Base-by-base conservation (phyloP, 1,140 invertebrate species). In the Ephestia elutella region DNA sequence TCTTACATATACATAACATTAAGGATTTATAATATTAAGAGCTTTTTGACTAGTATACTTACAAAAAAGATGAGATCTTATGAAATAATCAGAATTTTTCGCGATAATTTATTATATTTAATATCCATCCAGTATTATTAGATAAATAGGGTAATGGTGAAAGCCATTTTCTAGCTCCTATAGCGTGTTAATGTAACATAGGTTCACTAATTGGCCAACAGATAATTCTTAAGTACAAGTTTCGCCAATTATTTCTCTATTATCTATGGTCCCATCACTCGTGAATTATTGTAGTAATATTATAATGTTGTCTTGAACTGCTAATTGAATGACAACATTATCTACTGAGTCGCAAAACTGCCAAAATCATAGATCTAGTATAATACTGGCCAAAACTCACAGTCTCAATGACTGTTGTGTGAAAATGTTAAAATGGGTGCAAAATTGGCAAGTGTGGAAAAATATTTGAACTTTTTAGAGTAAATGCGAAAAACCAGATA, bases 121-220 rank as follows among this genome's bases (percentile, higher is more conserved):
- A 82, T 84, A 77, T 87, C 84, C 84, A 87, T 87, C 84, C 84
- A 87, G 80, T 87, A 86, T 86, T 84, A 84, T 84, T 87, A 87
- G 81, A 86, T 79, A 71, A 75, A 82, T 84, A 84, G 78, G 72
- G 53, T 85, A 78, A 80, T 76, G 73, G 71, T 74, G 73, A 63
- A 50, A 28, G 64, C 71, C 74, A 79, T 78, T 76, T 70, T 78
- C 73, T 86, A 83, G 76, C 65, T 83, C 71, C 71, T 82, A 78
- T 86, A 78, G 71, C 70, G 62, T 70, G 49, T 69, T 74, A 78
- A 79, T 60, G 60, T 80, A 77, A 75, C 60, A 73, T 80, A 82
- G 66, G 69, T 79, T 79, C 70, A 73, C 50, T 66, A 63, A 78
- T 77, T 78, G 72, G 70, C 72, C 69, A 74, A 72, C 64, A 70